Evolutionary conservation across 2,113 vertebrate genomes (phyloP).

Genomic region (Callionymus lyra): DNA sequence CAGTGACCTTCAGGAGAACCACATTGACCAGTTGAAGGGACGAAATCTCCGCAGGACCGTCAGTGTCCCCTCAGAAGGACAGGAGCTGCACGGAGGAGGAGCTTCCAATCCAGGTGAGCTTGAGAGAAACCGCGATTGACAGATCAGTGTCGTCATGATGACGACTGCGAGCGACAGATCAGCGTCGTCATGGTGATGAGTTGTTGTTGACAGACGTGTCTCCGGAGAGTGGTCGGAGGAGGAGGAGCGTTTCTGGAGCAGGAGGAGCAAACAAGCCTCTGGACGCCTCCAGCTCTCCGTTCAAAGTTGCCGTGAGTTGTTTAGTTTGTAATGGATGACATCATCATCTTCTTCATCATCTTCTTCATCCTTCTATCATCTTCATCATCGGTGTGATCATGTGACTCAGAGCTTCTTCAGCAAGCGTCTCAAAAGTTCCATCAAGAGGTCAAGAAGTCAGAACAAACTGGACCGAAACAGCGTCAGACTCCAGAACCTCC

Average conservation of each 20-base stretch:
- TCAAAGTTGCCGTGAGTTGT: slow-evolving; percentile 88
- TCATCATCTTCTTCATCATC: not conserved
- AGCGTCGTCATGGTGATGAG: not conserved
- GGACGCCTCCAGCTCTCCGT: slow-evolving; percentile 82
- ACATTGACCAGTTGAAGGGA: not conserved
- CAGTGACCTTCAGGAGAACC: not conserved
- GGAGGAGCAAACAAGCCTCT: slow-evolving; percentile 84
- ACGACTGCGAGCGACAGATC: not conserved
- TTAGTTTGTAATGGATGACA: not conserved
- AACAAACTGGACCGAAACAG: slow-evolving; percentile 93
- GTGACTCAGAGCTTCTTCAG: slow-evolving; percentile 86
- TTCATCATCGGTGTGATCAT: no score
- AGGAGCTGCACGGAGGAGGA: not conserved
- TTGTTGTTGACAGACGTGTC: slow-evolving; percentile 72
- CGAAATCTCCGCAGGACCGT: slow-evolving; percentile 3
- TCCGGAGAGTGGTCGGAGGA: slow-evolving; percentile 84
- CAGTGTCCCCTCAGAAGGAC: slow-evolving; percentile 5
- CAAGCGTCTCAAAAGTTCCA: slow-evolving; percentile 92
- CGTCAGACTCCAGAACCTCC: slow-evolving; percentile 82
- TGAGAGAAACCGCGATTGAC: no score
- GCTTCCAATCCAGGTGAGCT: not conserved
- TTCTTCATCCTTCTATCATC: not conserved
- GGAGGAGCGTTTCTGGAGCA: slow-evolving; percentile 90
- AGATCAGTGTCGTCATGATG: not conserved
- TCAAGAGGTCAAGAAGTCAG: slow-evolving; percentile 96